These are phyloP conservation scores for Philonicus albiceps DNA, from an alignment of 2,888 invertebrate genomes.

Conservation along the genomic window DNA sequence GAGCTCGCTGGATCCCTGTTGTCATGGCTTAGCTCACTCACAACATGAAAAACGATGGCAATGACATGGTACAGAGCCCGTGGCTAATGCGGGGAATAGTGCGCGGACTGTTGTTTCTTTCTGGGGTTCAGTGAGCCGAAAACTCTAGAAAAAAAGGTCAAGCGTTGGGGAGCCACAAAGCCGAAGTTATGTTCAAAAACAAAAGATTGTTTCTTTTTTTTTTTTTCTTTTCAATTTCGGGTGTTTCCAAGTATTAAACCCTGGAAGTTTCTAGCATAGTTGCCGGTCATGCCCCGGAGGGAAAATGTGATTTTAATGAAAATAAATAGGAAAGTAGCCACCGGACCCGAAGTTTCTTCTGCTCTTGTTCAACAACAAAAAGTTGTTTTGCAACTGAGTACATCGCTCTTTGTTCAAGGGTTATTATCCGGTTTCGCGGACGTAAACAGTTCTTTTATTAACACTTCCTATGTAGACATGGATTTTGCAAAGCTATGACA, in stretches of 20 bases:
- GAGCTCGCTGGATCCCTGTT: background rate
- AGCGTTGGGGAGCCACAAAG: background rate
- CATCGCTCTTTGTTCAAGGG: background rate
- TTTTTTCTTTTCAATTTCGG: background rate
- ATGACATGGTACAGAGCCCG: conserved; percentile 1
- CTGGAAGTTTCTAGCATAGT: background rate
- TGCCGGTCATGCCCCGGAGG: background rate
- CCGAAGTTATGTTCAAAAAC: background rate
- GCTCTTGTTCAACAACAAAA: background rate
- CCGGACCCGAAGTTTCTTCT: background rate
- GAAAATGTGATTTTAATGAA: conserved; percentile 15
- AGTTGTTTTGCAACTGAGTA: background rate
- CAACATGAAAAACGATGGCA: background rate
- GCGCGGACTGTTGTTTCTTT: background rate
- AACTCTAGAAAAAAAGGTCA: background rate
- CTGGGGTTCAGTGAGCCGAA: conserved; percentile 15
- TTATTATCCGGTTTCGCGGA: background rate
- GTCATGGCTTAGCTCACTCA: background rate
- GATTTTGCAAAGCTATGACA: background rate
- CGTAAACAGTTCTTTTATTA: background rate
- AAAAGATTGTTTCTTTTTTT: background rate
- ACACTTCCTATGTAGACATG: background rate
- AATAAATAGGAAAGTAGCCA: background rate
- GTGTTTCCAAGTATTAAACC: background rate
- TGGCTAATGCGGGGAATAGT: background rate